These are phyloP conservation scores for Lordiphosa collinella DNA, from an alignment of 1,140 invertebrate species.

Conservation along the genomic window DNA sequence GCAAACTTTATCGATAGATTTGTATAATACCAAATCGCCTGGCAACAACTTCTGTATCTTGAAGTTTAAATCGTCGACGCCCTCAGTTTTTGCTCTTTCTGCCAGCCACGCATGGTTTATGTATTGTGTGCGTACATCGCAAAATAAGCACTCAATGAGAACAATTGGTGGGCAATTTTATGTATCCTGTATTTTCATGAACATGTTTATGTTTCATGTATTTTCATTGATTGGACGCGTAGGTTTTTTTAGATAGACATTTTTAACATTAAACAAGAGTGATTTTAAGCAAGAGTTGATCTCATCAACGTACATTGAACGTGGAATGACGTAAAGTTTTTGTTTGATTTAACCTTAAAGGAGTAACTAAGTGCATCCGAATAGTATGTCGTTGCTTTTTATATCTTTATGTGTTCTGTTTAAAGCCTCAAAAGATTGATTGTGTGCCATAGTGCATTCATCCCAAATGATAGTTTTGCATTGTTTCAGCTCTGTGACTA, in stretches of 20 bases:
- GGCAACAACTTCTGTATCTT: not conserved
- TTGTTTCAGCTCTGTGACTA: too few relatives aligned
- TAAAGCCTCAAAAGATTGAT: constrained; percentile 9
- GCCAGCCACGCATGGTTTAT: too few relatives aligned
- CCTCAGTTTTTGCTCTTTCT: not conserved
- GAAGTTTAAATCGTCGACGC: not conserved
- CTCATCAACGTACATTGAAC: too few relatives aligned
- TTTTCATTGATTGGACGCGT: not conserved
- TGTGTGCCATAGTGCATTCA: constrained; percentile 5
- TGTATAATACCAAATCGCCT: too few relatives aligned
- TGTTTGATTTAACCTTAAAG: constrained; percentile 11
- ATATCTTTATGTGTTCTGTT: constrained; percentile 14
- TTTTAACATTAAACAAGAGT: not conserved
- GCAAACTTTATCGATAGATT: too few relatives aligned
- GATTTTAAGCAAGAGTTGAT: not conserved
- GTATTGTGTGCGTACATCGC: too few relatives aligned
- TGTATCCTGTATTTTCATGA: not conserved
- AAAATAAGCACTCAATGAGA: not conserved
- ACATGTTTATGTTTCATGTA: not conserved
- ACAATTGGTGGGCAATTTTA: not conserved
- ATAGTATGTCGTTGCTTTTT: constrained; percentile 16
- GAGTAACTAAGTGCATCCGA: constrained; percentile 10
- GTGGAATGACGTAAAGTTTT: constrained; percentile 12
- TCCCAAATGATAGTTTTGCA: too few relatives aligned
- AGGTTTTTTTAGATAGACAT: not conserved